Evolutionary conservation across 1,140 invertebrate genomes (phyloP), one percentile per base, ranked within the genome.

Genomic region (Lasioglossum baleicum): DNA sequence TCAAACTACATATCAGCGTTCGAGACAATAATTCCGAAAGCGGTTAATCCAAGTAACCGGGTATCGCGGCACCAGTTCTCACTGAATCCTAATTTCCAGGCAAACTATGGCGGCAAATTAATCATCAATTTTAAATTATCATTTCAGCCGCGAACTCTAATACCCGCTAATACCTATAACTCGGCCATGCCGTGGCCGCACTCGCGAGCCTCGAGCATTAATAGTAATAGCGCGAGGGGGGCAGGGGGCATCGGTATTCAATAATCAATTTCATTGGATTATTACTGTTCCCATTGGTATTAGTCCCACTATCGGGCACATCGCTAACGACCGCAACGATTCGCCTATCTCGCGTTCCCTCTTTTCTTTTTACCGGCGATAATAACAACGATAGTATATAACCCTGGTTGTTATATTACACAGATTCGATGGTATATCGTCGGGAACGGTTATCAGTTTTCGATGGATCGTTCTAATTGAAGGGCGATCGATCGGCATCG

Each of bases 251-350:
- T 79, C 76, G 76, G 76, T 79, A 79, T 79, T 79, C 76, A 71
- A 79, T 79, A 79, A 79, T 79, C 76, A 79, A 79, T 79, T 79
- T 79, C 76, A 73, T 73, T 79, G 76, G 76, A 79, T 79, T 79
- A 79, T 79, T 78, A 73, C 76, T 73, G 76, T 65, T 79, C 65
- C 76, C 76, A 51, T 79, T 53, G 76, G 76, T 44, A 79, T 79
- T 79, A 79, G 70, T 79, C 15, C 61, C 63, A 58, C 64, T 80
- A 61, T 75, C 71, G 64, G 51, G 7, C n/a, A 26, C 63, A 64
- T 75, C 61, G 42, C 53, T 58, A 58, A 75, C 67, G 61, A 20
- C 42, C 63, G 35, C 65, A 17, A 26, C 70, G 63, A 67, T 75
- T 71, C n/a, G 3, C 48, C 11, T 3, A 11, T 11, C 7, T 13